Percentiles rank a stretch among this genome's conserved stretches.
Evolutionary conservation across 2,888 invertebrate species (phyloP).

Genomic region (Linyphia triangularis): DNA sequence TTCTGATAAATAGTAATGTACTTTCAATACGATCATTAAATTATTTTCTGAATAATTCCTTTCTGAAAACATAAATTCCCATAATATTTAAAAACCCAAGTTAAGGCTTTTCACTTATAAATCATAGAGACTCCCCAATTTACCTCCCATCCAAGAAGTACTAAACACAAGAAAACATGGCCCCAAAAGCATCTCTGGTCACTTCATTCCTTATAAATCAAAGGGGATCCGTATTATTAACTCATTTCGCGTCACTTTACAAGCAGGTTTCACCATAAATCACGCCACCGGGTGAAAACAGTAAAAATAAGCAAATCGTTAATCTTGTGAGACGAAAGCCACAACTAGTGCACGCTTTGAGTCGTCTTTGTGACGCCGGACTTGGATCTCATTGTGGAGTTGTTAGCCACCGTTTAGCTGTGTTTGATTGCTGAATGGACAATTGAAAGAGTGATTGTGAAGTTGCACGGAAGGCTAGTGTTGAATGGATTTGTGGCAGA

Average conservation of each 20-base stretch:
- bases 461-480: background rate
- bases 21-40: too few relatives aligned
- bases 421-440: background rate
- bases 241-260: slow-evolving; percentile 59
- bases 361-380: background rate
- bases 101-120: background rate
- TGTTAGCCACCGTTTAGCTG: slow-evolving; percentile 50
- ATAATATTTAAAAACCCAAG: background rate
- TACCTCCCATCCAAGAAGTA: too few relatives aligned
- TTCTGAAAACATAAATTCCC: slow-evolving; percentile 4
- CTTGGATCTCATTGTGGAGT: background rate
- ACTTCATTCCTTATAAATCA: slow-evolving; percentile 56
- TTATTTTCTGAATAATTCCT: too few relatives aligned
- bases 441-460: slow-evolving; percentile 13
- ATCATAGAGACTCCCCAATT: background rate
- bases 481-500: background rate
- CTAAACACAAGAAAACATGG: background rate
- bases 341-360: background rate
- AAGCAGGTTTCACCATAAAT: slow-evolving; percentile 46
- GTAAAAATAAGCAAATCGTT: slow-evolving; percentile 63
- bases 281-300: slow-evolving; percentile 36
- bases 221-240: slow-evolving; percentile 33
- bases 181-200: background rate
- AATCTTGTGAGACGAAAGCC: background rate
- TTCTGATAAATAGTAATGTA: too few relatives aligned